phyloP scores from a whole-genome alignment of 2,113 vertebrate species.

The Hystrix cristata region DNA sequence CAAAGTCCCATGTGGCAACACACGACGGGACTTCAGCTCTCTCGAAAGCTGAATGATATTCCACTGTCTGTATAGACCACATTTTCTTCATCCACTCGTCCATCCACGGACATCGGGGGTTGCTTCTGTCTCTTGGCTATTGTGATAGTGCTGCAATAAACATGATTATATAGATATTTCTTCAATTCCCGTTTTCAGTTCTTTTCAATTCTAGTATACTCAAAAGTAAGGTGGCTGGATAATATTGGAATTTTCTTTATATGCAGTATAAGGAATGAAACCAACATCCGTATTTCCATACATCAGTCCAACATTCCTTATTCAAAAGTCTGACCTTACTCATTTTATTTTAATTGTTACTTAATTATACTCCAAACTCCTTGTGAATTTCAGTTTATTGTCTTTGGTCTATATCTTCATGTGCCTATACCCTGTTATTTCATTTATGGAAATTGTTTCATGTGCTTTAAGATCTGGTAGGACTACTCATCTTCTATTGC shows the following conservation, averaged over 20 bases:
- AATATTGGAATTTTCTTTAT: background rate
- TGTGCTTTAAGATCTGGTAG: background rate
- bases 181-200: background rate
- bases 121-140: background rate
- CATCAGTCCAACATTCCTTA: background rate
- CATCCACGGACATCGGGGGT: too few relatives aligned
- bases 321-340: background rate
- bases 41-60: background rate
- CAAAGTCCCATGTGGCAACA: too few relatives aligned
- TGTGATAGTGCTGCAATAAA: background rate
- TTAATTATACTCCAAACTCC: background rate
- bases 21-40: too few relatives aligned
- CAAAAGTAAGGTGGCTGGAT: background rate
- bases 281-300: background rate
- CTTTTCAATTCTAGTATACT: background rate
- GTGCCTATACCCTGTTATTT: background rate
- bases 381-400: background rate
- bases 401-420: background rate
- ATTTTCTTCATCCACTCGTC: background rate
- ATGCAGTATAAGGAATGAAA: background rate
- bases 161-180: background rate
- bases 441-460: background rate
- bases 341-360: background rate
- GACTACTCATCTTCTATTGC: rapidly evolving
- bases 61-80: background rate